These are phyloP conservation scores for Aelia acuminata DNA, from an alignment of 2,888 invertebrate species.

Conservation along the genomic window DNA sequence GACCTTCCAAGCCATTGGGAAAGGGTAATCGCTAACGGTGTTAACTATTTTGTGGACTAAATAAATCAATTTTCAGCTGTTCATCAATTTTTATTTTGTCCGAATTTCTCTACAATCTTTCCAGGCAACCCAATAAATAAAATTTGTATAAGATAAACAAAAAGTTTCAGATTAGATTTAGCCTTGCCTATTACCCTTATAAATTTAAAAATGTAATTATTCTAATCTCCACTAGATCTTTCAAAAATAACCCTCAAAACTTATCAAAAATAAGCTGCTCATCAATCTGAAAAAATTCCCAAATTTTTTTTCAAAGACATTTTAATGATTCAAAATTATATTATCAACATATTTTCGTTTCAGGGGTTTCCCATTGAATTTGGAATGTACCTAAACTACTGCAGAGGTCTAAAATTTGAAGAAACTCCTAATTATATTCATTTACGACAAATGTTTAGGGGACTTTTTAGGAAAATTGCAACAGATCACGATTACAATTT, in stretches of 20 bases:
- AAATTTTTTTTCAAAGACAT: background rate
- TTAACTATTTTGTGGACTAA: too few species aligned
- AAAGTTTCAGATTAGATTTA: too few species aligned
- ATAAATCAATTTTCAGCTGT: too few species aligned
- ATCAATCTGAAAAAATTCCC: background rate
- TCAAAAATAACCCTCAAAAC: background rate
- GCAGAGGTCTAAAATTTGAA: conserved; percentile 97
- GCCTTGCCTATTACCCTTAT: too few species aligned
- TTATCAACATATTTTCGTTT: conserved; percentile 66
- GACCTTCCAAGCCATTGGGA: too few species aligned
- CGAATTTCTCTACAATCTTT: too few species aligned
- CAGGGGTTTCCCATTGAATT: conserved; percentile 99
- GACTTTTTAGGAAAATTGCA: conserved; percentile 98
- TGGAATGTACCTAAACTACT: conserved; percentile 99
- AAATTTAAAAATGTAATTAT: background rate
- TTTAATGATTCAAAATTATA: background rate
- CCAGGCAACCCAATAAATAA: too few species aligned
- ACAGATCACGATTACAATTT: conserved; percentile 99
- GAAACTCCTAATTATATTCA: conserved; percentile 99
- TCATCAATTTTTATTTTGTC: too few species aligned
- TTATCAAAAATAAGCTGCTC: background rate
- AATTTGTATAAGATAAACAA: too few species aligned
- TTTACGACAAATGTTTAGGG: conserved; percentile 97
- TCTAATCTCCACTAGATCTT: background rate
- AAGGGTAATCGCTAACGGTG: too few species aligned